phyloP scores from a whole-genome alignment of 2,888 invertebrate genomes.

The Conchocele bisecta region DNA sequence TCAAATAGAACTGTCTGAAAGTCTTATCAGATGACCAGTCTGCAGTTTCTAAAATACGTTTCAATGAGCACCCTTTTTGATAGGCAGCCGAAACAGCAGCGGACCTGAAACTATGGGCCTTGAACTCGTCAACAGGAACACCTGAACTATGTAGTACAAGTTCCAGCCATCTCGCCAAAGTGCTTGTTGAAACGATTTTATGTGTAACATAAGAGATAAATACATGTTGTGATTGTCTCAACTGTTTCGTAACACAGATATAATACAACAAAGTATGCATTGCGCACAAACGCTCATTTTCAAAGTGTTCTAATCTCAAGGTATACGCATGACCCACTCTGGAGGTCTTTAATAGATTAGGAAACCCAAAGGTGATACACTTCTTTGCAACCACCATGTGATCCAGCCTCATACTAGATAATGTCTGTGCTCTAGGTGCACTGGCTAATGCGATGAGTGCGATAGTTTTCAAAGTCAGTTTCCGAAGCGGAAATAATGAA shows the following conservation, averaged over 20 bases:
- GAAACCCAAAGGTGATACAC: neutral
- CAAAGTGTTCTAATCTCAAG: neutral
- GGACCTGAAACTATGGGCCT: neutral
- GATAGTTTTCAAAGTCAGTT: neutral
- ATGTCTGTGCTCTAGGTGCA: neutral
- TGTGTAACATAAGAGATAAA: conserved; percentile 18
- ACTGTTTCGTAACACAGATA: neutral
- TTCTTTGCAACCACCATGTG: neutral
- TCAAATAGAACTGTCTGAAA: conserved; percentile 10
- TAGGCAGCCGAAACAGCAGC: neutral
- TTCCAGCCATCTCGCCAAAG: neutral
- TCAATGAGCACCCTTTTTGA: neutral
- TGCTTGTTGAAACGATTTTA: conserved; percentile 1
- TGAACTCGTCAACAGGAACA: neutral
- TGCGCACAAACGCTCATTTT: neutral
- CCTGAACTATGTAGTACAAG: neutral
- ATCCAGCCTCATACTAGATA: neutral
- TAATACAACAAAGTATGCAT: neutral
- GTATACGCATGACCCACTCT: conserved; percentile 9
- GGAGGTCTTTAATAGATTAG: conserved; percentile 36
- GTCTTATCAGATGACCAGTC: conserved; percentile 27
- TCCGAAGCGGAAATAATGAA: too few relatives aligned
- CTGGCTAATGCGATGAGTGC: neutral
- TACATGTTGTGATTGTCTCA: neutral
- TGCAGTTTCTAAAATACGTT: conserved; percentile 3